A percentile compares a stretch with the other conserved stretches of the same genome.
These are phyloP conservation scores for Poicephalus meyeri DNA, from an alignment of 2,113 vertebrate genomes.

Conservation along the genomic window DNA sequence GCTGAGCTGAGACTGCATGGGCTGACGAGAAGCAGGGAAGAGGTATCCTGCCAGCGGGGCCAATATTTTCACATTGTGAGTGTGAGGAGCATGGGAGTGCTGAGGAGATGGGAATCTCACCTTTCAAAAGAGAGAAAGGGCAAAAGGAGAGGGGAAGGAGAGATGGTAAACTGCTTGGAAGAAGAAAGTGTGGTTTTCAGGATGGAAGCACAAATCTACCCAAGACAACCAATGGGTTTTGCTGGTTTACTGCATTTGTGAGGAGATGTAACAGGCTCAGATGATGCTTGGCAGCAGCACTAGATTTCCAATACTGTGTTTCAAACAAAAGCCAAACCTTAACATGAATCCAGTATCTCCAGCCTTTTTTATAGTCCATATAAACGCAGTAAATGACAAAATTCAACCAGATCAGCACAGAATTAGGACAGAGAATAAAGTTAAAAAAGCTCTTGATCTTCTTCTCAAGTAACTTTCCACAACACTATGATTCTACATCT, in stretches of 20 bases:
- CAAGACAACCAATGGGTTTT: background rate
- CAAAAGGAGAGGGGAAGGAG: background rate
- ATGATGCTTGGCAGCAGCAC: background rate
- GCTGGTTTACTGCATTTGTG: background rate
- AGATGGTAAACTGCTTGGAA: background rate
- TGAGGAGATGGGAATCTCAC: background rate
- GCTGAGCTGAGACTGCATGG: background rate
- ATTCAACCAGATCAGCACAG: background rate
- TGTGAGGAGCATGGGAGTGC: background rate
- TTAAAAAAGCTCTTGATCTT: background rate
- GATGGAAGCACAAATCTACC: background rate
- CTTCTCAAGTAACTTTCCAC: background rate
- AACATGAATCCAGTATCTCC: background rate
- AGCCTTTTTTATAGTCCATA: background rate
- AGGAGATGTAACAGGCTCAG: background rate
- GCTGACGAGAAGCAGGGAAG: background rate
- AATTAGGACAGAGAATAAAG: background rate
- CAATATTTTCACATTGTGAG: background rate
- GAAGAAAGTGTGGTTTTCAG: background rate
- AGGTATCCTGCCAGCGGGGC: background rate
- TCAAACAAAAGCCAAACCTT: background rate
- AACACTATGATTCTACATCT: background rate
- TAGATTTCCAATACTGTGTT: background rate
- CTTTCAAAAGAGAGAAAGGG: background rate
- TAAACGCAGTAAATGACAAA: background rate